Base-by-base conservation (phyloP, 2,888 invertebrate species). In the Drosophila affinis region DNA sequence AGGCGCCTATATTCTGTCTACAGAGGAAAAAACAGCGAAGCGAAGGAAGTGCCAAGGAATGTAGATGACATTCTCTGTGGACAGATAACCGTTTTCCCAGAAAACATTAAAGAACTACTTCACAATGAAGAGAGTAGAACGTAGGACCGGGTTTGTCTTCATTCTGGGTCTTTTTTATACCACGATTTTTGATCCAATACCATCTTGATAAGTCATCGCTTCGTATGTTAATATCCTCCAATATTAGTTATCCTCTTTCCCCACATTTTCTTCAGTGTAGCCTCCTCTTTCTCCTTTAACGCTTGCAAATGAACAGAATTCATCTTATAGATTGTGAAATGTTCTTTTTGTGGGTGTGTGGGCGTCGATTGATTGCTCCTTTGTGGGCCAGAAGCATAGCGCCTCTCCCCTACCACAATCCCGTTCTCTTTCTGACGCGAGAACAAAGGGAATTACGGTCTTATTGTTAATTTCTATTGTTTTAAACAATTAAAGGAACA, bases 11-110 rank as follows among this genome's bases (percentile, higher is more conserved):
- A n/a, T 14, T 14, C 39, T 9, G 12, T 12, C 12, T 10, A 7
- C 4, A 12, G 29, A 9, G 39, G 39, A 21, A 21, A 24, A 2
- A 54, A 24, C 24, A n/a, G 24, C 21, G 21, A 21, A 21, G 18
- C 54, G 24, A 44, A 44, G 39, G 39, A 54, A 24, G n/a, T 24
- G 54, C 21, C 10, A 54, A n/a, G 54, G 39, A n/a, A n/a, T 39
- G 14, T n/a, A 2, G 12, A 14, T 39, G 39, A 39, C 14, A 39
- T 39, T 39, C 39, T 39, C 0, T 7, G 27, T 27, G 27, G 27
- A 27, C 0, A 9, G 27, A 27, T 27, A 27, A 9, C 7, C 27
- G 27, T 0, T 27, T 14, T 4, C 39, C 39, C 2, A 39, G 14
- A 39, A 39, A 7, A 14, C 39, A 39, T 7, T 39, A 0, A n/a